Evolutionary conservation across 2,113 vertebrate species (phyloP).

Genomic region (Gambusia holbrooki): DNA sequence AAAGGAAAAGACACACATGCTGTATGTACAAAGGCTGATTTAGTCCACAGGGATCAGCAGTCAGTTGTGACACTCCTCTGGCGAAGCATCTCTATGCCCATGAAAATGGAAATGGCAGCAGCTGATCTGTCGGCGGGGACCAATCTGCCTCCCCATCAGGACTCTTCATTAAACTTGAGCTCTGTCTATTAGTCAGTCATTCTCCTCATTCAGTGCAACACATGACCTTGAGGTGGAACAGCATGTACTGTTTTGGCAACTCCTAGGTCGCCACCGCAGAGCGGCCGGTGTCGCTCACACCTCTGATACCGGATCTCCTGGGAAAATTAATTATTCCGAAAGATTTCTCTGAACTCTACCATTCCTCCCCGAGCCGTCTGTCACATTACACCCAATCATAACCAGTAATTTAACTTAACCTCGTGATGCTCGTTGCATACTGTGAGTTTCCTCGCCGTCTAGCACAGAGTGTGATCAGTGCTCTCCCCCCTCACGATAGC

Average conservation of each 20-base stretch:
- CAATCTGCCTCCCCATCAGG: constrained; percentile 62
- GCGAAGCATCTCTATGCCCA: constrained; percentile 49
- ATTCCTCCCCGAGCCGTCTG: constrained; percentile 12
- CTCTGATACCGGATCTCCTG: constrained; percentile 1
- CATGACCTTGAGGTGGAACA: constrained; percentile 61
- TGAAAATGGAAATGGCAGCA: constrained; percentile 68
- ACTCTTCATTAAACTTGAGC: constrained; percentile 68
- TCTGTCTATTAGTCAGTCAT: constrained; percentile 64
- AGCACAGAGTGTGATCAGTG: constrained; percentile 40
- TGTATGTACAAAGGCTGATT: constrained; percentile 20
- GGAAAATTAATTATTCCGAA: constrained; percentile 14
- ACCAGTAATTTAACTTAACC: constrained; percentile 38
- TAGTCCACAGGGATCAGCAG: constrained; percentile 42
- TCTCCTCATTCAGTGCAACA: constrained; percentile 44
- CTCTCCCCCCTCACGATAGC: constrained; percentile 43
- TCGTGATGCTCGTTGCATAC: constrained; percentile 17
- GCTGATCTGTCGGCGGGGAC: constrained; percentile 52
- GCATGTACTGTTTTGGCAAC: constrained; percentile 43
- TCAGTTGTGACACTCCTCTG: constrained; percentile 47
- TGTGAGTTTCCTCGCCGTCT: constrained; percentile 37
- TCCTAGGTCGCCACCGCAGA: constrained; percentile 25
- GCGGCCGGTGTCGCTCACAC: constrained; percentile 25
- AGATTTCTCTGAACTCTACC: constrained; percentile 10
- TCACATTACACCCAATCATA: constrained; percentile 36
- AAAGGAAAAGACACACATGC: constrained; percentile 4